These are phyloP conservation scores for Calcarius lapponicus DNA, from an alignment of 2,797 vertebrate genomes.

Conservation along the genomic window DNA sequence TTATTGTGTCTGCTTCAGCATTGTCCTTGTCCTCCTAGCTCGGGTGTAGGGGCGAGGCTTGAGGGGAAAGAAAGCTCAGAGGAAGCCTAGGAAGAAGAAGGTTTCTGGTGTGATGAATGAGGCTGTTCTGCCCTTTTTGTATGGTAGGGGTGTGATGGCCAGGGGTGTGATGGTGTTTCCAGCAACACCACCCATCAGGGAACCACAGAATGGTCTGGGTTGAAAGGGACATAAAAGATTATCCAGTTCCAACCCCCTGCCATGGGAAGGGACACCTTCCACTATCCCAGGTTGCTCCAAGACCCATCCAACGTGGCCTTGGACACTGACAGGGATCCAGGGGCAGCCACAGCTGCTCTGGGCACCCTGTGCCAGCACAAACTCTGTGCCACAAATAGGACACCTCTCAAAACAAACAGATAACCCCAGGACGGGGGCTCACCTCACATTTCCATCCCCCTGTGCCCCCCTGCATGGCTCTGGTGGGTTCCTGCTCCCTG, in stretches of 20 bases:
- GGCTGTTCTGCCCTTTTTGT: too few relatives aligned
- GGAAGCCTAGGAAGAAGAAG: too few relatives aligned
- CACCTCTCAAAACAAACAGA: background rate
- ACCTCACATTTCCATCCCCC: background rate
- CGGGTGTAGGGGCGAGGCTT: too few relatives aligned
- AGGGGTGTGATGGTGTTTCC: background rate
- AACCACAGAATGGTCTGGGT: background rate
- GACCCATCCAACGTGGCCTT: background rate
- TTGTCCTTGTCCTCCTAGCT: background rate
- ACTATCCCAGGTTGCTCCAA: background rate
- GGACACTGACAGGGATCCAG: background rate
- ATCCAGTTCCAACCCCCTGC: background rate
- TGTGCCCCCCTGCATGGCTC: fast-evolving
- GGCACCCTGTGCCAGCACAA: background rate
- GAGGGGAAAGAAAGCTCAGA: too few relatives aligned
- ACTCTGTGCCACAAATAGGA: background rate
- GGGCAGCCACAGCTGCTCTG: background rate
- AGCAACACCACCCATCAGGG: background rate
- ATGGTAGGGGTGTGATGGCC: too few relatives aligned
- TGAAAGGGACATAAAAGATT: background rate
- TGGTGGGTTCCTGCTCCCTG: fast-evolving
- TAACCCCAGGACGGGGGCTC: background rate
- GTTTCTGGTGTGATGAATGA: too few relatives aligned
- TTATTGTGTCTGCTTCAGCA: background rate
- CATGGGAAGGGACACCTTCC: background rate